Base-by-base conservation (phyloP, 2,113 vertebrate species). In the Dicrurus megarhynchus region DNA sequence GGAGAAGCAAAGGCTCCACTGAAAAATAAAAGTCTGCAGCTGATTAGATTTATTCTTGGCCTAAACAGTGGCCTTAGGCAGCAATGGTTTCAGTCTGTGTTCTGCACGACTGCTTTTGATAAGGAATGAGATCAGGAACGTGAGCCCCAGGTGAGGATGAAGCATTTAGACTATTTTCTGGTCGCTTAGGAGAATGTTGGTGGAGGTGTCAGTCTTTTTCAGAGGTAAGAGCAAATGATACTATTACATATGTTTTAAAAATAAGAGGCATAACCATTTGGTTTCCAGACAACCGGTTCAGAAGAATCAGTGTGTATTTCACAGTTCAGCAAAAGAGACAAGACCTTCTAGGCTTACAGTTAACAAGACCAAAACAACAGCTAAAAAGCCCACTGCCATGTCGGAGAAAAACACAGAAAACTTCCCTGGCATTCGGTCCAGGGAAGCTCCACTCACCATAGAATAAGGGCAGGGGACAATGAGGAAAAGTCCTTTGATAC, bases 31-130 rank as follows among this genome's bases (percentile, higher is more conserved):
- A 74, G 52, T 49, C 37, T 68, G 23, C 22, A 84, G 52, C 41
- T 89, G 71, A 59, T 52, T 20, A 78, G 52, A 61, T 87, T 84
- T 84, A 84, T 68, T 84, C 90, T 64, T 75, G 56, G 73, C 37
- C 64, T 49, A 70, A 81, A 21, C 71, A 67, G 56, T 7, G 26
- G 76, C 85, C 42, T 74, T 41, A 41, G 63, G 86, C 73, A 84
- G 68, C 56, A 63, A 26, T 1, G 7, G n/a, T 81, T 81, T 81
- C 79, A 86, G 63, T 22, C 84, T 6, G 4, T 70, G 78, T 70
- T 93, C 88, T 74, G 63, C 92, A 96, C 55, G 79, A 63, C 71
- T 86, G 71, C 76, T 93, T 91, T 84, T 90, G 85, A 70, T 77
- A 47, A 22, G 47, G 71, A 91, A 77, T 39, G 35, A 50, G 50